These are phyloP conservation scores for Parascotia fuliginaria DNA, from an alignment of 2,888 invertebrate species.

Conservation along the genomic window DNA sequence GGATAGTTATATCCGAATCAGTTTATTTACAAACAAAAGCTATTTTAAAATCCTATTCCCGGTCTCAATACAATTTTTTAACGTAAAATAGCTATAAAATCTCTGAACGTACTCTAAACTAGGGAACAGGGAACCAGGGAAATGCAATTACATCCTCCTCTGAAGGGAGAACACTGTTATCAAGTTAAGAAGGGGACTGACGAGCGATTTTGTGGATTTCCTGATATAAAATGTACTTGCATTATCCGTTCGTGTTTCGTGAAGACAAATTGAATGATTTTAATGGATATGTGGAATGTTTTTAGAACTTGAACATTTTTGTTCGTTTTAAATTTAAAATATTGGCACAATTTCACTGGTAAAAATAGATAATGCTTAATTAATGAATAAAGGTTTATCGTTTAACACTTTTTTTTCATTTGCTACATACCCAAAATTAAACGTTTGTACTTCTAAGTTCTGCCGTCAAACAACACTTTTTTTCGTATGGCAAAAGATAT, in stretches of 20 bases:
- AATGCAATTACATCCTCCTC: constrained; percentile 13
- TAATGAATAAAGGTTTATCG: no score
- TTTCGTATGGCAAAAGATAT: no score
- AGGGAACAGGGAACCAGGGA: constrained; percentile 6
- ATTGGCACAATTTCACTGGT: no score
- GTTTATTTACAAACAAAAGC: background rate
- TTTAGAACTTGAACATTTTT: no score
- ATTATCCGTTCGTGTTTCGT: background rate
- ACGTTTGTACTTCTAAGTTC: no score
- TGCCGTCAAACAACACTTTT: no score
- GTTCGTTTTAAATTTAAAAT: no score
- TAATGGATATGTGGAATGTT: background rate
- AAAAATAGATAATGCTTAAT: no score
- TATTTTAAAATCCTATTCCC: background rate
- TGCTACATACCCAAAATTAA: no score
- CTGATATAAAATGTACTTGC: constrained; percentile 2
- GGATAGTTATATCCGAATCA: no score
- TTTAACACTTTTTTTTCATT: no score
- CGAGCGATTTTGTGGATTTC: constrained; percentile 7
- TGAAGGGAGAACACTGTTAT: constrained; percentile 7
- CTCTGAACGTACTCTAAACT: background rate
- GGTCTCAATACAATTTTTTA: background rate
- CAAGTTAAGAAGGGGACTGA: constrained; percentile 3
- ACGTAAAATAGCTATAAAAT: constrained; percentile 1
- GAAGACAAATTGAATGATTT: background rate